Evolutionary conservation across 2,797 vertebrate genomes (phyloP), one percentile per base, ranked within the genome.

Genomic region (Columba guinea): DNA sequence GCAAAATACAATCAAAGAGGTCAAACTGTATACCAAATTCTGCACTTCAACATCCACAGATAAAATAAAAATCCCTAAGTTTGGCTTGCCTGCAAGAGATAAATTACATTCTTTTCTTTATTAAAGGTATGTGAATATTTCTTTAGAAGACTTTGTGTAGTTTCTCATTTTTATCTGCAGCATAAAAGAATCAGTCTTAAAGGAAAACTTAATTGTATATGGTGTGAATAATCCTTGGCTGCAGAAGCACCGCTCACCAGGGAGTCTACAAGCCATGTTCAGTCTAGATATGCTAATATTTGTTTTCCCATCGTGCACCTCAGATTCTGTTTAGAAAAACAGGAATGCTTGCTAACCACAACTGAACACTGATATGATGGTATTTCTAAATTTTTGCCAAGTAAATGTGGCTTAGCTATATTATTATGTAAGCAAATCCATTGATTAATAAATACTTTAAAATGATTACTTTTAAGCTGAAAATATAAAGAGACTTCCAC

Each of bases 261-360:
- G 94, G 92, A 95, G 92, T 65, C 94, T 85, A 87, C 64, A 93
- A 93, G 65, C 90, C 28, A 63, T 75, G 84, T 77, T 95, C 95
- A 91, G 68, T 73, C 90, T 95, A 90, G 84, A 94, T 95, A 97
- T 95, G 95, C 62, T 95, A 97, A 95, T 95, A 96, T 94, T 95
- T 95, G 70, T 90, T 93, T 94, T 94, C 88, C 93, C 92, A 75
- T 83, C 78, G 70, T 95, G 75, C 80, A 68, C 27, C 13, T 87
- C 81, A 77, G 32, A 64, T 94, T 93, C 95, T 93, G 63, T 94
- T 94, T 85, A 78, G 82, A 74, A 87, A 95, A 87, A 74, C 89
- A 91, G 32, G 44, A 94, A 74, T 65, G 41, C 71, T 87, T 69
- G 24, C 27, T 94, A 85, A 77, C 23, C 55, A 62, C 24, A 82